Evolutionary conservation across 2,888 invertebrate species (phyloP).

Genomic region (Odontocerum albicorne): DNA sequence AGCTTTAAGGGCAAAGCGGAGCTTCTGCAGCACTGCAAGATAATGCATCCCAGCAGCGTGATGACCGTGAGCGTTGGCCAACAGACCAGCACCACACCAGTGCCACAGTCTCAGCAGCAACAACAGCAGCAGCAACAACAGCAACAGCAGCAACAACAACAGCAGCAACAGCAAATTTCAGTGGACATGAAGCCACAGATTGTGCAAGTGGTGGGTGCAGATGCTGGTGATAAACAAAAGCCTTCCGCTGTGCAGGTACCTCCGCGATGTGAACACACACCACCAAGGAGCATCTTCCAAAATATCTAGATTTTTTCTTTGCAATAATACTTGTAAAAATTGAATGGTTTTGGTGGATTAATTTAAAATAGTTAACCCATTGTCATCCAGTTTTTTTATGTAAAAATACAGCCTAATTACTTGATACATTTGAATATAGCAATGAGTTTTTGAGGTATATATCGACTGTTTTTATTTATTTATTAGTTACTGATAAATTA

Average conservation of each 20-base stretch:
- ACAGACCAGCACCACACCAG: conserved; percentile 23
- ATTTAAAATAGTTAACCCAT: too few species aligned
- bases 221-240: conserved; percentile 42
- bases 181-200: conserved; percentile 56
- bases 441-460: too few species aligned
- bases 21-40: conserved; percentile 66
- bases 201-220: conserved; percentile 39
- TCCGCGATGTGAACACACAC: conserved; percentile 20
- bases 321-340: neutral
- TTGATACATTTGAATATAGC: too few species aligned
- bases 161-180: conserved; percentile 37
- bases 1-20: conserved; percentile 73
- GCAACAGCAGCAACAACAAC: conserved; percentile 37
- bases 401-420: too few species aligned
- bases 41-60: conserved; percentile 48
- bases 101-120: conserved; percentile 39
- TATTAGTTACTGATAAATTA: too few species aligned
- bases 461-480: too few species aligned
- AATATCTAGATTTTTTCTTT: too few species aligned
- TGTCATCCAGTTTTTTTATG: too few species aligned
- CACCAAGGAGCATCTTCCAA: conserved; percentile 4
- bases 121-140: neutral
- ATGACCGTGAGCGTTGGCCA: conserved; percentile 9
- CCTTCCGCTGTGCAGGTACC: conserved; percentile 52
- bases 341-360: neutral